phyloP scores from a whole-genome alignment of 2,797 vertebrate species.

The Thamnophis elegans region DNA sequence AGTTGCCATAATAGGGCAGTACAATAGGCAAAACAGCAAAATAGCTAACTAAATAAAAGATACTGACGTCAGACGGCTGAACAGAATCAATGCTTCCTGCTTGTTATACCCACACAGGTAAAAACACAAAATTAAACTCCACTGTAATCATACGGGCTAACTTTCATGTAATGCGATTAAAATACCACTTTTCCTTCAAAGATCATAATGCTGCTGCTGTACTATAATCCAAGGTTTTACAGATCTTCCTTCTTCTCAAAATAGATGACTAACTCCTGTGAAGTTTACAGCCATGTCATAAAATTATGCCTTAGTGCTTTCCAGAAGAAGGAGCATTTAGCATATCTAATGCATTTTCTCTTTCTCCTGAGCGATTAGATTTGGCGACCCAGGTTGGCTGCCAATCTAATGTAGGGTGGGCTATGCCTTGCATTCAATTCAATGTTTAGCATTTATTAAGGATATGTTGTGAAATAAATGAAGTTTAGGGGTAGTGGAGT shows the following conservation, averaged over 20 bases:
- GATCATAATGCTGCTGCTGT: not conserved
- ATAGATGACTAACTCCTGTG: conserved; percentile 23
- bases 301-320: not conserved
- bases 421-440: not conserved
- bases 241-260: conserved; percentile 18
- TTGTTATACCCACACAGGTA: not conserved
- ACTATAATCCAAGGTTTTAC: not conserved
- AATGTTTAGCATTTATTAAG: not conserved
- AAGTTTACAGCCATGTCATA: not conserved
- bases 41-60: not conserved
- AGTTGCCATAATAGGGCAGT: not conserved
- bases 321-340: not conserved
- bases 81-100: not conserved
- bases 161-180: not conserved
- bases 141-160: not conserved
- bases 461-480: not conserved
- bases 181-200: not conserved
- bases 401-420: not conserved
- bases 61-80: not conserved
- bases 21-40: not conserved
- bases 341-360: not conserved
- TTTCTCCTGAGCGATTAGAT: not conserved
- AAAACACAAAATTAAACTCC: not conserved
- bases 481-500: not conserved
- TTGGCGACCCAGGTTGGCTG: accelerated